Evolutionary conservation across 2,113 vertebrate genomes (phyloP).

Genomic region (Dryoscopus gambensis): DNA sequence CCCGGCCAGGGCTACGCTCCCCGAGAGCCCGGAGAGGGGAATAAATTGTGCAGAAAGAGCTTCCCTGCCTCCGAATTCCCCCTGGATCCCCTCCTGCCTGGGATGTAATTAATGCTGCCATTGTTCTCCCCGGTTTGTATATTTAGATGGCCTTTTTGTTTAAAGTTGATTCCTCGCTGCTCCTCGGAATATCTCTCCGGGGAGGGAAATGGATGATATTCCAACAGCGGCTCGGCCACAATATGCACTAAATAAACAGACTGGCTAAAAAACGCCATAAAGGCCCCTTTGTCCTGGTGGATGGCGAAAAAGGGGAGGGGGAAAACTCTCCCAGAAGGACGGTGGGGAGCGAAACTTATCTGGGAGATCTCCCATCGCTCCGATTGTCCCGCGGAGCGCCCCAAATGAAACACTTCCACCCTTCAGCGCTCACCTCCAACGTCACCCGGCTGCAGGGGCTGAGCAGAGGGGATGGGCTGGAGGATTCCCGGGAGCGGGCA

Average conservation of each 20-base stretch:
- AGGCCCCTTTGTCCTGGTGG: conserved; percentile 11
- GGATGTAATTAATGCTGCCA: conserved; percentile 50
- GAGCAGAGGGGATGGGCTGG: not conserved
- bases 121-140: conserved; percentile 49
- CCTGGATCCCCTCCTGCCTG: not conserved
- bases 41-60: not conserved
- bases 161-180: conserved; percentile 33
- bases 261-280: not conserved
- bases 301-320: rapidly evolving
- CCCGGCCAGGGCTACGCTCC: rapidly evolving
- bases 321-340: not conserved
- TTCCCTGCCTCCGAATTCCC: not conserved
- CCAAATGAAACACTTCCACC: conserved; percentile 28
- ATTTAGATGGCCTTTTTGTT: conserved; percentile 61
- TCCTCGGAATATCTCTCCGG: conserved; percentile 21
- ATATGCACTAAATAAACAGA: conserved; percentile 45
- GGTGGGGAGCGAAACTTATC: not conserved
- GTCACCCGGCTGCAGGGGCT: conserved; percentile 1
- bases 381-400: not conserved
- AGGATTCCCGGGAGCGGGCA: conserved; percentile 9
- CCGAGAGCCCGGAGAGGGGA: not conserved
- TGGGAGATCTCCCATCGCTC: not conserved
- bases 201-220: conserved; percentile 36
- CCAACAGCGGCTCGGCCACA: not conserved
- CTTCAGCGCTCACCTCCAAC: conserved; percentile 24